Evolutionary conservation across 2,113 vertebrate species (phyloP).

Genomic region (Chionodraco myersi): DNA sequence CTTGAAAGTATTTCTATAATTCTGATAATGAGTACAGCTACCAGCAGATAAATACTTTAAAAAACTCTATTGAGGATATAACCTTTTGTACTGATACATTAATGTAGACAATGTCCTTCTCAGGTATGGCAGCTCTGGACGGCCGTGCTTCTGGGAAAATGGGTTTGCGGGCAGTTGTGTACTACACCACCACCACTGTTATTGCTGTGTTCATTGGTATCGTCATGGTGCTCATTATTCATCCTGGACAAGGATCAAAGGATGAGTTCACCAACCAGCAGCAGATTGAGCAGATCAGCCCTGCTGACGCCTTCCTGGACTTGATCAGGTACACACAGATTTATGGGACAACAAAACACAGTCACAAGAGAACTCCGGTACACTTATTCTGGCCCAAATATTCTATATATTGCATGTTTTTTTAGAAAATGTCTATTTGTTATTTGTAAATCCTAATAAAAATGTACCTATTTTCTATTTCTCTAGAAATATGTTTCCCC

Average conservation of each 20-base stretch:
- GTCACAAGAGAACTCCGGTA: not conserved
- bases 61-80: not conserved
- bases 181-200: slow-evolving; percentile 96
- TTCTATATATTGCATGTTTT: not conserved
- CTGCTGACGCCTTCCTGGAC: slow-evolving; percentile 97
- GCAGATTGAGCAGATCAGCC: slow-evolving; percentile 90
- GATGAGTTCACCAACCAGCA: slow-evolving; percentile 91
- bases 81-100: not conserved
- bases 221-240: slow-evolving; percentile 95
- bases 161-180: slow-evolving; percentile 94
- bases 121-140: slow-evolving; percentile 96
- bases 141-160: slow-evolving; percentile 96
- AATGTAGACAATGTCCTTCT: not conserved
- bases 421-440: not conserved
- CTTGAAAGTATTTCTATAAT: no score
- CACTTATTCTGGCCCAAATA: not conserved
- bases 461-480: slow-evolving; percentile 68
- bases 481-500: slow-evolving; percentile 98
- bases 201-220: slow-evolving; percentile 97
- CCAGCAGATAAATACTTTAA: not conserved
- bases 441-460: not conserved
- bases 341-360: not conserved
- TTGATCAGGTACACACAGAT: slow-evolving; percentile 90
- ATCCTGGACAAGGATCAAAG: slow-evolving; percentile 94
- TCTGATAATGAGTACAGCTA: not conserved